These are phyloP conservation scores for Atherinomorus stipes DNA, from an alignment of 2,113 vertebrate species.

Conservation along the genomic window DNA sequence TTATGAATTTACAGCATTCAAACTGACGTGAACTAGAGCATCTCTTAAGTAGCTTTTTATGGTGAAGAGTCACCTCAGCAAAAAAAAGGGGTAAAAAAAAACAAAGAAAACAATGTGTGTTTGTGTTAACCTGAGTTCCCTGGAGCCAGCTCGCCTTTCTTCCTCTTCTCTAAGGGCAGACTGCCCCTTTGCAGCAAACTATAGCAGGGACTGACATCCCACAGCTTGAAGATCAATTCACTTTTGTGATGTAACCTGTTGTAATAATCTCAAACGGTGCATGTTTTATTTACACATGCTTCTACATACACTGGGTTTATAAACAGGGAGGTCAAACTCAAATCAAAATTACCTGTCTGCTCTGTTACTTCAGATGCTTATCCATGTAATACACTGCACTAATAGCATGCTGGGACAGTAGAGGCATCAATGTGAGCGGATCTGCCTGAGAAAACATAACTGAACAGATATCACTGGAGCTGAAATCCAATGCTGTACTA, in stretches of 20 bases:
- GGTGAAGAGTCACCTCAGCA: constrained; percentile 19
- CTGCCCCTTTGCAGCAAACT: constrained; percentile 32
- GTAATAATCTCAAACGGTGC: constrained; percentile 55
- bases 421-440: background rate
- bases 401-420: background rate
- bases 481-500: constrained; percentile 24
- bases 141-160: constrained; percentile 37
- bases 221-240: constrained; percentile 25
- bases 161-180: constrained; percentile 38
- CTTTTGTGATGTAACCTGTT: constrained; percentile 70
- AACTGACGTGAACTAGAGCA: background rate
- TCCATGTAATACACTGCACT: background rate
- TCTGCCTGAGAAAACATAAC: background rate
- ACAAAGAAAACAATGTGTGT: constrained; percentile 5
- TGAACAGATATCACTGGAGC: background rate
- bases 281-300: constrained; percentile 50
- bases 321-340: background rate
- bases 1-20: too few relatives aligned
- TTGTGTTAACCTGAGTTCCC: constrained; percentile 35
- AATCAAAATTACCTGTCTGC: constrained; percentile 3
- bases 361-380: background rate
- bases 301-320: constrained; percentile 8
- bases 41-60: constrained; percentile 19
- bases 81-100: too few relatives aligned
- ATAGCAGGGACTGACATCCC: constrained; percentile 27